These are phyloP conservation scores for Eciton burchellii DNA, from an alignment of 1,140 invertebrate genomes.

Conservation along the genomic window DNA sequence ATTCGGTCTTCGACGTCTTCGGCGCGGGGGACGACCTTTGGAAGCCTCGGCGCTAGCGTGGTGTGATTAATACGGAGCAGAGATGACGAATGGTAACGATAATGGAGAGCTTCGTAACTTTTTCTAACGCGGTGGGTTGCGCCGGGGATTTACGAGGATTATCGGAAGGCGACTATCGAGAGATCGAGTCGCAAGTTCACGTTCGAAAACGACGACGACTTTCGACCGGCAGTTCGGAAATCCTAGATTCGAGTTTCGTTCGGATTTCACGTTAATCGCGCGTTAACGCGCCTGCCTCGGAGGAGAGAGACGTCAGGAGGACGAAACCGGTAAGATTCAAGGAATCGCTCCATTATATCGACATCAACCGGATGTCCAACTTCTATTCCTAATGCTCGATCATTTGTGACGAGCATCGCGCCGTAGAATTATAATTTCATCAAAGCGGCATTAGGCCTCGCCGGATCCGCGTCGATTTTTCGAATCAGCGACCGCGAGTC, in stretches of 20 bases:
- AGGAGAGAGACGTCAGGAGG: too few relatives aligned
- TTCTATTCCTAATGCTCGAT: constrained; percentile 65
- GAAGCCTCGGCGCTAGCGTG: constrained; percentile 3
- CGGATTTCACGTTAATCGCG: neutral
- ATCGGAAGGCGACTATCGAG: constrained; percentile 32
- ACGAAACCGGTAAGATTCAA: constrained; percentile 61
- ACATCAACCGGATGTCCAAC: constrained; percentile 72
- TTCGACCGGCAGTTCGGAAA: neutral
- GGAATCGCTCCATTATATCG: constrained; percentile 78
- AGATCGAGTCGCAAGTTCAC: neutral
- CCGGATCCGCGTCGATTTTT: constrained; percentile 50
- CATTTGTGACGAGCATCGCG: constrained; percentile 64
- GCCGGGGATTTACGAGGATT: constrained; percentile 38
- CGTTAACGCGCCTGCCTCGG: neutral
- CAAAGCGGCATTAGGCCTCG: constrained; percentile 70
- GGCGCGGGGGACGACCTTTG: constrained; percentile 14
- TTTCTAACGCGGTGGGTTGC: constrained; percentile 27
- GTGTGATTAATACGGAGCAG: constrained; percentile 53
- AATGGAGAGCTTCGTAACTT: constrained; percentile 57
- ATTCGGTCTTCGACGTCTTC: constrained; percentile 45
- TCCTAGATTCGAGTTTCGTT: neutral
- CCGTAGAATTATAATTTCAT: constrained; percentile 80
- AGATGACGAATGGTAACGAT: constrained; percentile 57
- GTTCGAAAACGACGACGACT: neutral
- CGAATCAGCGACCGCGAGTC: constrained; percentile 36